Evolutionary conservation across 2,113 vertebrate species (phyloP).

Genomic region (Dasyprocta punctata): DNA sequence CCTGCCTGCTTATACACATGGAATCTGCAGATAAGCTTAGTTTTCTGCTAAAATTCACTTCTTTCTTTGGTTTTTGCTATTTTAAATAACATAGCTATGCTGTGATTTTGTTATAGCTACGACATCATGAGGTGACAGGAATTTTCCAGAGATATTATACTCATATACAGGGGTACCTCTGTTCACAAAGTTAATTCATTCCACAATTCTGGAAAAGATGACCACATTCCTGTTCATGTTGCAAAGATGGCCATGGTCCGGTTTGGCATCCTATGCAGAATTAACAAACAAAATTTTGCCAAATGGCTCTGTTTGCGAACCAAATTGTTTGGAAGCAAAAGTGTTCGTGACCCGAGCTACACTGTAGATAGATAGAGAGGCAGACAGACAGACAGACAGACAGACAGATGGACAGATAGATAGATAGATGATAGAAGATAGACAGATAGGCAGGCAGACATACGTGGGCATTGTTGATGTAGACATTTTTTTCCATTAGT

Average conservation of each 20-base stretch:
- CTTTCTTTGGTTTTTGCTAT: background rate
- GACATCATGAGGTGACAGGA: background rate
- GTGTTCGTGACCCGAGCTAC: background rate
- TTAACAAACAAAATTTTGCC: background rate
- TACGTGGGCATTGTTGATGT: background rate
- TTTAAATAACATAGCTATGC: background rate
- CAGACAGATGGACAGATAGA: background rate
- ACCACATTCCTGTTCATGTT: background rate
- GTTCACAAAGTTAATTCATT: background rate
- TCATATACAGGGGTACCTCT: background rate
- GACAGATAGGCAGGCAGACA: background rate
- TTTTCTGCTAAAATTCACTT: background rate
- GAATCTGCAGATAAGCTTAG: background rate
- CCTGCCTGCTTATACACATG: background rate
- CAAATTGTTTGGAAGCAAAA: background rate
- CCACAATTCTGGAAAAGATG: background rate
- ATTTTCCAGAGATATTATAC: background rate
- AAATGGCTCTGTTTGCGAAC: background rate
- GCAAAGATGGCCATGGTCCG: background rate
- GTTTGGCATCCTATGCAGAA: background rate
- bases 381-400: background rate
- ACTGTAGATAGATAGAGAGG: background rate
- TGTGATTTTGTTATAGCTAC: background rate
- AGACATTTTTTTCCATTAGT: background rate
- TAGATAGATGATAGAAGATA: background rate